Base-by-base conservation (phyloP, 1,140 invertebrate genomes). In the Drosophila bifasciata region DNA sequence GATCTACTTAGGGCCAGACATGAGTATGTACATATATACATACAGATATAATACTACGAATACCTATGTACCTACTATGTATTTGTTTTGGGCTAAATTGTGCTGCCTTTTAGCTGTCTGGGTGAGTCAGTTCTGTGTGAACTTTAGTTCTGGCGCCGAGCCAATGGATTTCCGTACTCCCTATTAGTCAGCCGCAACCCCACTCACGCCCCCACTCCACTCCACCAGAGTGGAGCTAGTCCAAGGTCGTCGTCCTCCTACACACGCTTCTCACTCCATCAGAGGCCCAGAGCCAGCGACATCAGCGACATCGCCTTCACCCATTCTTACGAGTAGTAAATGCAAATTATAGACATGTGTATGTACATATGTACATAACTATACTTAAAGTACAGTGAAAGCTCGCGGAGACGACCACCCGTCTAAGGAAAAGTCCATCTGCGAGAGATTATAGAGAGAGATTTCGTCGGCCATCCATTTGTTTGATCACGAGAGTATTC, bases 181-280 rank as follows among this genome's bases (percentile, higher is more conserved):
- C 43, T 62, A 3, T 36, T 36, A 36, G 28, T 55, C 23, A 40
- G 52, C n/a, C 43, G 32, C 32, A n/a, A 40, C 5, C 3, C 16
- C 28, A 39, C 45, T 39, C 57, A 15, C 36, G 39, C 52, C 39
- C 15, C 15, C 40, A 19, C 9, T 36, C 6, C 6, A 19, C 23
- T 32, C 23, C 25, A 46, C n/a, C 1, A 19, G 19, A 16, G 39
- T 43, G 44, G 16, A 52, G 64, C 32, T 50, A 53, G 52, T 49
- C 76, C 80, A 84, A 84, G 80, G 80, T 84, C 81, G 80, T 84
- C 80, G 80, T 85, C 80, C 80, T 84, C 60, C 72, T 76, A 79
- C 63, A 67, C 60, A 62, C 52, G 39, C 48, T 62, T 28, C 8
- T 23, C 50, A 44, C 21, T 25, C 56, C 28, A 52, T 28, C 28